Base-by-base conservation (phyloP, 2,888 invertebrate genomes). In the Portevinia maculata region DNA sequence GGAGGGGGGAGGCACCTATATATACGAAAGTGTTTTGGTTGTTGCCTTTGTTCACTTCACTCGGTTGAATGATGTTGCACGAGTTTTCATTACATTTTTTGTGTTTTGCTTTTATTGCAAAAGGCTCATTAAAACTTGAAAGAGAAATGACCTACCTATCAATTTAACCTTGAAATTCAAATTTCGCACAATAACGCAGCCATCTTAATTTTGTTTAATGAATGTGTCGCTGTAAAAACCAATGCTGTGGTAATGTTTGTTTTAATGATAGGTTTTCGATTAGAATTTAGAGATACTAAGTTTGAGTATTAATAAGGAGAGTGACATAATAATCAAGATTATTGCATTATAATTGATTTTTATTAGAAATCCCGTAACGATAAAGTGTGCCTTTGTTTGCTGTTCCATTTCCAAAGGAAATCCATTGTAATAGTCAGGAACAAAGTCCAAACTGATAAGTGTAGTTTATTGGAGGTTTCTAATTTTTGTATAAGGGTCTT, bases 81-180 rank as follows among this genome's bases (percentile, higher is more conserved):
- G 9, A 1, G 1, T 13, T n/a, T 32, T 52, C n/a, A n/a, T n/a
- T n/a, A n/a, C n/a, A n/a, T n/a, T n/a, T n/a, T n/a, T n/a, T n/a
- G n/a, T n/a, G n/a, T n/a, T 15, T 46, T 24, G 34, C 6, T 48
- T 34, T 48, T 24, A 37, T 53, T 52, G 65, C 53, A 19, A 41
- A 60, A 62, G 19, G 37, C 55, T 67, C 15, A 67, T 55, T 34
- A 44, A 67, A 34, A 55, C 55, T 44, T n/a, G 30, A 30, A 41
- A 3, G 19, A 21, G 24, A 32, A 13, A 39, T 6, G 7, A 17
- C n/a, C 21, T 4, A 70, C 32, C 69, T 76, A 69, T 76, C 69
- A 76, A 50, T 76, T 69, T 24, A 60, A 78, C 76, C 69, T 78
- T 78, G 62, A 78, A 78, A 13, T 21, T 46, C 53, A 37, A 53